Evolutionary conservation across 2,797 vertebrate species (phyloP), one percentile per base, ranked within the genome.

Genomic region (Onychomys arenicola): DNA sequence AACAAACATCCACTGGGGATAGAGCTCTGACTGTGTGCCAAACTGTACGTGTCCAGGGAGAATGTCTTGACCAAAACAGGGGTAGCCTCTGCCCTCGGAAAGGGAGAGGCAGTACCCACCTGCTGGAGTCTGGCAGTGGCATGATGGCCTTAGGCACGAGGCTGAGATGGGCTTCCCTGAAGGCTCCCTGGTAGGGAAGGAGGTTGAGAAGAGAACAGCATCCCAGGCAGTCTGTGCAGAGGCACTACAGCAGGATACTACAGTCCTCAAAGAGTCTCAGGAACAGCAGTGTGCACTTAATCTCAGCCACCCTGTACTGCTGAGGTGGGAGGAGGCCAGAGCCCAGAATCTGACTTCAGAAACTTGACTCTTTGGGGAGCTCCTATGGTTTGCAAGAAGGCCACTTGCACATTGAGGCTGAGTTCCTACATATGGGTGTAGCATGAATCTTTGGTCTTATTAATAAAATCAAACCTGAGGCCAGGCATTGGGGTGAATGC

Each of bases 131-230:
- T n/a, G 32, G 32, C 32, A 16, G 19, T 37, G 61, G 61, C 5
- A 12, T 49, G 29, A 59, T 8, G 32, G 17, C 65, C 65, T 14
- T 16, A 34, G 43, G 10, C 5, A n/a, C 19, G 5, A 7, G 21
- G 11, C 5, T 21, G 16, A 1, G 32, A 55, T 27, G 49, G n/a
- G 12, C 63, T 90, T 27, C 65, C 73, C 43, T 5, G 9, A 71
- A 27, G 23, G 57, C 43, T 52, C n/a, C 21, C 32, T 21, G 5
- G 8, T 0, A 0, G 6, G 16, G 3, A 6, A 52, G 6, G n/a
- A 52, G 46, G 16, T 14, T 40, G 57, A 19, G 27, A 34, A 61
- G 57, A 10, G 2, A n/a, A 46, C 1, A 2, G n/a, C 46, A 59
- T 8, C 29, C 67, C 65, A 29, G 65, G 43, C 17, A 40, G 73